Evolutionary conservation across 2,888 invertebrate species (phyloP).

Genomic region (Macrosoma leucophasiata): DNA sequence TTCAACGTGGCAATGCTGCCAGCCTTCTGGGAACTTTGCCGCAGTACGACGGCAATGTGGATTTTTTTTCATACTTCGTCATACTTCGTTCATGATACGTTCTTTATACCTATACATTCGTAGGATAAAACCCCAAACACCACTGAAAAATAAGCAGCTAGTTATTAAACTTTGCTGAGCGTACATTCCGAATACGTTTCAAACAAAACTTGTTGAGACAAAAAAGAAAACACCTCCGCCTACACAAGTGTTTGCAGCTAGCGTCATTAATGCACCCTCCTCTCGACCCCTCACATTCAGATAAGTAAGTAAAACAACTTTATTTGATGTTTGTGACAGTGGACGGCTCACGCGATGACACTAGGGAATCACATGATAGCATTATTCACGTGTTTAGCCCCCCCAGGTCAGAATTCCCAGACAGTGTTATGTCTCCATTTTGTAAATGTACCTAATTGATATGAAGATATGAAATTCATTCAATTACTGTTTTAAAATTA

Average conservation of each 20-base stretch:
- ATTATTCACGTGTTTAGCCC: not conserved
- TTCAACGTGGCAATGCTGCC: not conserved
- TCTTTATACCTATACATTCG: constrained; percentile 12
- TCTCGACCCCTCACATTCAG: constrained; percentile 47
- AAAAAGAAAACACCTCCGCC: constrained; percentile 41
- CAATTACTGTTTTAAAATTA: no score
- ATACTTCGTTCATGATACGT: no score
- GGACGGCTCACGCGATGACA: constrained; percentile 42
- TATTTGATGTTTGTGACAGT: constrained; percentile 68
- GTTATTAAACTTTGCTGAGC: constrained; percentile 28
- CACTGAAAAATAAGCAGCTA: constrained; percentile 15
- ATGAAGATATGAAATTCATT: no score
- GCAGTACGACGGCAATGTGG: no score
- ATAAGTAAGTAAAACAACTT: constrained; percentile 73
- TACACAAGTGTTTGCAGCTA: constrained; percentile 38
- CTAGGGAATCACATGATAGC: constrained; percentile 30
- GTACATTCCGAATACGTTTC: constrained; percentile 49
- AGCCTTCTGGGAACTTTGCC: not conserved
- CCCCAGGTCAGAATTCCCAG: not conserved
- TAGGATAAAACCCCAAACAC: constrained; percentile 12
- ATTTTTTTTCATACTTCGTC: no score
- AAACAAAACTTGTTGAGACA: constrained; percentile 43
- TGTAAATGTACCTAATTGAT: no score
- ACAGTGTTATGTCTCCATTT: no score
- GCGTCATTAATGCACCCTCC: constrained; percentile 68